A percentile compares a stretch with the other conserved stretches of the same genome.
Evolutionary conservation across 37 sponge, comb jelly and placozoan genomes (phyloP).

Genomic region (Spongilla lacustris): DNA sequence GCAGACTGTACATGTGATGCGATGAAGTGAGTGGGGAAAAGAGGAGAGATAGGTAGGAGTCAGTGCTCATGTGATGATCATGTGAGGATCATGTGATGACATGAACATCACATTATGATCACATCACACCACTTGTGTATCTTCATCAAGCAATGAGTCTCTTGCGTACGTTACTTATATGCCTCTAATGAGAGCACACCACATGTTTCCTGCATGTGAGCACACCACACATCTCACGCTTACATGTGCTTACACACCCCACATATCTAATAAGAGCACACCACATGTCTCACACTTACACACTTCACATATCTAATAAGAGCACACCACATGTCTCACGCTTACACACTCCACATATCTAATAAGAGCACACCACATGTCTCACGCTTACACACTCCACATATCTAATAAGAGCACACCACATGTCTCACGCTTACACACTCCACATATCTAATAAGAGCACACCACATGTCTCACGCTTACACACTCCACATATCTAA

Average conservation of each 20-base stretch:
- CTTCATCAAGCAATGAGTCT: not conserved
- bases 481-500: too few relatives aligned
- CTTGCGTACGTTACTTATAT: not conserved
- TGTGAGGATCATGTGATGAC: not conserved
- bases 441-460: too few relatives aligned
- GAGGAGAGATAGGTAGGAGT: not conserved
- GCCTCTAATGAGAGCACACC: not conserved
- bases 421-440: too few relatives aligned
- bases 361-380: too few relatives aligned
- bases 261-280: not conserved
- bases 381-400: too few relatives aligned
- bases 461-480: too few relatives aligned
- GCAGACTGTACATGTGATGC: constrained; percentile 66
- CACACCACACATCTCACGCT: not conserved
- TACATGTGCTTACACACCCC: not conserved
- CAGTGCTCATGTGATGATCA: not conserved
- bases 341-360: too few relatives aligned
- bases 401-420: too few relatives aligned
- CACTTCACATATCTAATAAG: too few relatives aligned
- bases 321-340: too few relatives aligned
- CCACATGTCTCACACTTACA: not conserved
- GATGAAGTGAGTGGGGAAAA: not conserved
- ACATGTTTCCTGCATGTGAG: not conserved
- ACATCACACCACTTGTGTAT: not conserved
- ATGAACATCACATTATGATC: not conserved